Base-by-base conservation (phyloP, 2,888 invertebrate genomes). In the Eupithecia inturbata region DNA sequence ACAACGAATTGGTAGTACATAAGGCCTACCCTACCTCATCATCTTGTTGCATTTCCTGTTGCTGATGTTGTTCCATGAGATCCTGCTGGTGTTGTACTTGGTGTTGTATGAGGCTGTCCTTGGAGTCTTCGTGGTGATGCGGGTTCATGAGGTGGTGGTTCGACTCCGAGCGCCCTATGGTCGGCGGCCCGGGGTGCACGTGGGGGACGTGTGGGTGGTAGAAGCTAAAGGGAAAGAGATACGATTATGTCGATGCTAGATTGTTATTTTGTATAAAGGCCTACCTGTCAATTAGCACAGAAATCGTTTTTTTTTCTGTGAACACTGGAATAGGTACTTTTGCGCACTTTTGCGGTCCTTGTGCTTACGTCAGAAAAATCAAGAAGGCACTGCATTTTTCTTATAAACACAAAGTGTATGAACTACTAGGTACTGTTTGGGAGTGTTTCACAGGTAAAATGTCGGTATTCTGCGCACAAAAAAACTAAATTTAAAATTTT, bases 11-110 rank as follows among this genome's bases (percentile, higher is more conserved):
- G 26, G 26, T 5, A 53, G 22, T 22, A 22, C 12, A 36, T 39
- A 39, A 1, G 12, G 36, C 36, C 7, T 36, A 36, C 36, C 14
- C 3, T 76, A 95, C 95, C 84, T 95, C 94, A 82, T 94, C 95
- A 78, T 95, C 93, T 79, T 93, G 93, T 81, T 91, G 95, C 87
- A 94, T 89, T 72, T 93, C 95, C 78, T 94, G 92, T 72, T 92
- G 91, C 77, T 93, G 94, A 70, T 95, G 94, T 78, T 94, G 95
- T 80, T 95, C 94, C 88, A 93, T 89, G 84, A 94, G 88, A 81
- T 94, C 92, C 81, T 93, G 92, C 81, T 93, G 94, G 79, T 94
- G 93, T 84, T 92, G 92, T 83, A 92, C 92, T 85, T 94, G 94
- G 33, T 94, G 94, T 82, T 94, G 95, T 81, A 89, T 92, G 71